Evolutionary conservation across 53 echinoderm and acorn worm genomes (phyloP).

Genomic region (Pentamera pediparva): DNA sequence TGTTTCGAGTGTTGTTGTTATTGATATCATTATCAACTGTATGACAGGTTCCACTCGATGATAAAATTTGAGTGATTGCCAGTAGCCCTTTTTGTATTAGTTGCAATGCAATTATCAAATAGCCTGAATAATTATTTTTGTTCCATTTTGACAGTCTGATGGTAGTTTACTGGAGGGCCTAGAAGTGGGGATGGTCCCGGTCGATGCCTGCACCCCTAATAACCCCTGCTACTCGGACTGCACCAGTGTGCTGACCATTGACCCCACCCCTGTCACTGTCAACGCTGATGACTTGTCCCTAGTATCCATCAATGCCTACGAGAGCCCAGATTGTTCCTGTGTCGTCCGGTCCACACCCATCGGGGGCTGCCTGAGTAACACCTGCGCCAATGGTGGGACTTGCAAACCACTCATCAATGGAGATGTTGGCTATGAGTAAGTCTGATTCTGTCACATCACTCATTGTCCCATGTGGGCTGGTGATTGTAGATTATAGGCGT

Average conservation of each 20-base stretch:
- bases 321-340: conserved; percentile 51
- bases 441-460: neutral
- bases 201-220: conserved; percentile 65
- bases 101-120: no score
- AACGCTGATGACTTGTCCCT: conserved; percentile 45
- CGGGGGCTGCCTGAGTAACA: conserved; percentile 45
- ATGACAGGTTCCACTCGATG: no score
- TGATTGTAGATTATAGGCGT: no score
- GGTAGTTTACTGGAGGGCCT: conserved; percentile 51
- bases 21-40: no score
- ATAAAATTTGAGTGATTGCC: no score
- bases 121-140: no score
- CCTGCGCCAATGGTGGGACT: conserved; percentile 69
- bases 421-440: conserved; percentile 53
- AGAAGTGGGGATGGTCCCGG: conserved; percentile 52
- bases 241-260: conserved; percentile 54
- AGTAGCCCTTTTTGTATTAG: no score
- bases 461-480: no score
- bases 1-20: no score
- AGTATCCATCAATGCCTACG: conserved; percentile 56
- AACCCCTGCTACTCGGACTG: conserved; percentile 62
- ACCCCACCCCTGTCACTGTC: conserved; percentile 44
- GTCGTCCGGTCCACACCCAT: conserved; percentile 24
- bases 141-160: conserved; percentile 40
- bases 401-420: conserved; percentile 41